Base-by-base conservation (phyloP, 2,113 vertebrate species). In the Ceyx cyanopectus region DNA sequence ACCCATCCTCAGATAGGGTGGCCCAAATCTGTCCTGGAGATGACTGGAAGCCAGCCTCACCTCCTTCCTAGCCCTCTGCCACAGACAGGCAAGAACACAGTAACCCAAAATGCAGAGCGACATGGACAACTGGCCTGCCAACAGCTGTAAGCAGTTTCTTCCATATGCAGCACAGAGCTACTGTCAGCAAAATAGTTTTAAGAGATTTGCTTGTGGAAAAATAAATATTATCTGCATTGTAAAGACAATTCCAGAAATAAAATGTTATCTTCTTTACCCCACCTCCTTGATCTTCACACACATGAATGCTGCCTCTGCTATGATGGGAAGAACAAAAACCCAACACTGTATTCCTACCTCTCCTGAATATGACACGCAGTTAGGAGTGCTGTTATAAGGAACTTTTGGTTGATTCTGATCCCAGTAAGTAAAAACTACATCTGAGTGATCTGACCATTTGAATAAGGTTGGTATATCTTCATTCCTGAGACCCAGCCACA, bases 361-460 rank as follows among this genome's bases (percentile, higher is more conserved):
- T 93, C 98, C 98, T 68, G 97, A 97, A 94, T 99, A 99, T 32
- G 97, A 98, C 84, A 99, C 98, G 7, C 99, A 99, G 93, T 97
- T 97, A 76, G 97, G 95, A 81, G 97, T 98, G 86, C 56, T 94
- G 40, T 98, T 96, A 84, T 92, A 95, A 56, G 93, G 94, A 83
- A 98, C 80, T 86, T 97, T 97, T 10, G 99, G 99, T 57, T 99
- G 97, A 94, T 98, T 97, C 68, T 96, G 94, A 92, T 96, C 97
- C 99, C 99, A 99, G 32, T 98, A 98, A 3, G 99, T 99, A 85
- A 99, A 99, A 50, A 96, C 97, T 45, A 99, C 97, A 17, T 97
- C 91, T 3, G 97, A 95, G 16, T 17, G 24, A 97, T 99, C 98
- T 12, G 97, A 97, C 99, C 99, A 99, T 34, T 96, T 97, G 93